Evolutionary conservation across 2,797 vertebrate species (phyloP).

Genomic region (Anisognathus igniventris): DNA sequence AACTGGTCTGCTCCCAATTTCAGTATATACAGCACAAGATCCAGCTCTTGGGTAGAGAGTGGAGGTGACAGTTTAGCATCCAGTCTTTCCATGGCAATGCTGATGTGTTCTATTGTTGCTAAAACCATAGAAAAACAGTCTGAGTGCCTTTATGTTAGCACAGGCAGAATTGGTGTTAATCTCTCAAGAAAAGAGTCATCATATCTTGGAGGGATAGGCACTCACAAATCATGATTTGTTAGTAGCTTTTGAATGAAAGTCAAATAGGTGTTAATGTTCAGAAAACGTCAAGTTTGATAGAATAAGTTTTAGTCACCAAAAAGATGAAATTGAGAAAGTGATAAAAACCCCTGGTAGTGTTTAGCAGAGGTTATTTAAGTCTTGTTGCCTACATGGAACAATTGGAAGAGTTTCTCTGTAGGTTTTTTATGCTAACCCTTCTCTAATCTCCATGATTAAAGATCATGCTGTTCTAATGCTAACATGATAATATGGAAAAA

Average conservation of each 20-base stretch:
- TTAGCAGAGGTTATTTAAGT: neutral
- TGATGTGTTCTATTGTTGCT: neutral
- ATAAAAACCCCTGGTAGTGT: neutral
- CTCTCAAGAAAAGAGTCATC: neutral
- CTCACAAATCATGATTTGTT: neutral
- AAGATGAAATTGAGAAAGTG: neutral
- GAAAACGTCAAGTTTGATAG: neutral
- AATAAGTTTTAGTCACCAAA: neutral
- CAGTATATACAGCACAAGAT: neutral
- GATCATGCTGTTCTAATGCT: neutral
- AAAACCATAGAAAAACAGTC: neutral
- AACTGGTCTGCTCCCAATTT: neutral
- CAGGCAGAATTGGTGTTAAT: neutral
- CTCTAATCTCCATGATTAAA: neutral
- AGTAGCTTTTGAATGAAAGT: neutral
- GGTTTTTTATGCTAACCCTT: neutral
- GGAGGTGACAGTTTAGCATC: neutral
- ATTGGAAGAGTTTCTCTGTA: neutral
- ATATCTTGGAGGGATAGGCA: neutral
- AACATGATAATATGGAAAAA: neutral
- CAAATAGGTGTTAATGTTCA: neutral
- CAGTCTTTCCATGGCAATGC: neutral
- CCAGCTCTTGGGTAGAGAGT: neutral
- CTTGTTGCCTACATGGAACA: neutral
- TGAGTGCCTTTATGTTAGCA: neutral